phyloP scores from a whole-genome alignment of 2,888 invertebrate species.

The Pterostichus madidus region DNA sequence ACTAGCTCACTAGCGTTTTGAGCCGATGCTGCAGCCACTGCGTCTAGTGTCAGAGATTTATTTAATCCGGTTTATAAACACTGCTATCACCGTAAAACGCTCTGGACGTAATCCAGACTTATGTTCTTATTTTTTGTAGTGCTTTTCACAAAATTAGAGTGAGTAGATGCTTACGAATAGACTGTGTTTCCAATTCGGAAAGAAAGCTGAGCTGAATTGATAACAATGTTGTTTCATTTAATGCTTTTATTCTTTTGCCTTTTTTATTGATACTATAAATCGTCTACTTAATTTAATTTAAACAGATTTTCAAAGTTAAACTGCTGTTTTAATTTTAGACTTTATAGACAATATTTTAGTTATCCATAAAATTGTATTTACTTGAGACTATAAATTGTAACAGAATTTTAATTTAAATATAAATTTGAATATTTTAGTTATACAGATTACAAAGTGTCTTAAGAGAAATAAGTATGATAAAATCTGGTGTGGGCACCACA shows the following conservation, averaged over 20 bases:
- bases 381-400: too few species aligned
- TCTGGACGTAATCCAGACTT: constrained; percentile 64
- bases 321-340: too few species aligned
- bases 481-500: too few species aligned
- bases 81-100: constrained; percentile 58
- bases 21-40: constrained; percentile 37
- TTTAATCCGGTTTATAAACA: constrained; percentile 66
- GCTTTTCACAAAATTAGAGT: constrained; percentile 55
- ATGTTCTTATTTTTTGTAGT: constrained; percentile 58
- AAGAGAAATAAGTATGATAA: too few species aligned
- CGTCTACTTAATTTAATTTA: background rate
- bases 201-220: constrained; percentile 32
- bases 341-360: too few species aligned
- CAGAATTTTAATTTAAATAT: too few species aligned
- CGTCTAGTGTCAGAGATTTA: constrained; percentile 55
- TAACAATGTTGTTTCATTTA: background rate
- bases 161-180: constrained; percentile 44
- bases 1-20: background rate
- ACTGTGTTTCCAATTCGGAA: constrained; percentile 18
- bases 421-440: too few species aligned
- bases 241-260: background rate
- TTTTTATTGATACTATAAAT: background rate
- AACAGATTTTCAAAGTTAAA: background rate
- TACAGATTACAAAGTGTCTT: too few species aligned
- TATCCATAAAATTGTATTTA: too few species aligned